Evolutionary conservation across 2,797 vertebrate species (phyloP), one percentile per base, ranked within the genome.

Genomic region (Antennarius maculatus): DNA sequence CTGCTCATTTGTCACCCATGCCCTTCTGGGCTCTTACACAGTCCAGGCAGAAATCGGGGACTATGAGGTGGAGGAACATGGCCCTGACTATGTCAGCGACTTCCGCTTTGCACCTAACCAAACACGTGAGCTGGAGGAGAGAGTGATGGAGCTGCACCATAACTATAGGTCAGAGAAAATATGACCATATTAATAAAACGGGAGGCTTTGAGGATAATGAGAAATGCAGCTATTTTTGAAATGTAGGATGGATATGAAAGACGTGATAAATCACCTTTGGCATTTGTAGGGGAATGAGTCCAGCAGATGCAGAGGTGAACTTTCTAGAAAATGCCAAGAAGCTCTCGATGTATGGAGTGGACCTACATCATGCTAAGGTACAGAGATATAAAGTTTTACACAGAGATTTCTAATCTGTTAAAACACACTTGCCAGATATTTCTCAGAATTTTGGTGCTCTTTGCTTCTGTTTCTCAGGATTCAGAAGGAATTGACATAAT

Each of bases 311-410:
- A 1, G 97, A 99, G 89, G 95, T 99, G 82, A 97, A 97, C 88
- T 99, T 99, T 85, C 92, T 99, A 54, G 97, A 99, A 93, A 99
- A 99, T 0, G 97, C 96, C 69, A 99, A 99, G 95, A 99, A 99
- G 84, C 95, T 99, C 23, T 99, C 97, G 6, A 99, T 99, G 97
- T 99, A 99, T 0, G 97, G 97, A 28, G 97, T 99, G 60, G 97
- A 99, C 83, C 91, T 99, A 31, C 97, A 99, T 88, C 97, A 99
- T 0, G 97, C 97, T 68, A 99, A 99, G 97, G 97, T 99, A 16
- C 0, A 52, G 8, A 54, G 12, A 68, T 13, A 28, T 52, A 51
- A 16, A 14, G 16, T 3, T 6, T 8, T 34, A 2, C 23, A n/a
- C 15, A 12, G 15, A n/a, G 9, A 43, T 16, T 28, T 34, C 66